Conservation (phyloP, 2,113 vertebrate genomes). For the Physeter macrocephalus region DNA sequence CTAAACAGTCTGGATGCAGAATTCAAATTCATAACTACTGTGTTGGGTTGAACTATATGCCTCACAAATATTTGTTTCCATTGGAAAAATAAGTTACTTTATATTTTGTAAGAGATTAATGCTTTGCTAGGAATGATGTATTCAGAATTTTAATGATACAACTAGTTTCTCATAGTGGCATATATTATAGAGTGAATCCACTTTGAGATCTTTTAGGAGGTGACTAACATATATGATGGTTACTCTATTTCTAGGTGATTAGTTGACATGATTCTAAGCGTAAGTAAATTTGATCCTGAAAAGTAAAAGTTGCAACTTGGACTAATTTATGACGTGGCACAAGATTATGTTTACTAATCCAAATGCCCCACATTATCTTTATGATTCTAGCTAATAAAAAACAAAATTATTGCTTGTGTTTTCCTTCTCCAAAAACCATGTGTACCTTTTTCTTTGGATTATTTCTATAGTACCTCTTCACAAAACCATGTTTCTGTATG, state of each 20-base stretch:
- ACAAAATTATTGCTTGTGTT: not conserved
- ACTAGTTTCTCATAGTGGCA: not conserved
- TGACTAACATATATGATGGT: not conserved
- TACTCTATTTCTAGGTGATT: not conserved
- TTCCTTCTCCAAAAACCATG: constrained; percentile 7
- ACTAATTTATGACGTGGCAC: not conserved
- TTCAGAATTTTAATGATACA: not conserved
- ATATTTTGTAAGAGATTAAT: not conserved
- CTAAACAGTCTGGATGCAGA: not conserved
- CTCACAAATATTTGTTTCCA: not conserved
- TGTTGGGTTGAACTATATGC: not conserved
- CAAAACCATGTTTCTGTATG: not conserved
- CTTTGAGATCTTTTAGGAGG: not conserved
- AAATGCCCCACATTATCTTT: not conserved
- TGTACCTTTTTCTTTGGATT: not conserved
- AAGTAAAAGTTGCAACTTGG: not conserved
- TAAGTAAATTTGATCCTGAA: constrained; percentile 14
- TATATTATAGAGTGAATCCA: not conserved
- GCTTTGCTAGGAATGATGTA: not conserved
- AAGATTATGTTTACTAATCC: constrained; percentile 4
- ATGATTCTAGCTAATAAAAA: not conserved
- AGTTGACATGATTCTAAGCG: not conserved
- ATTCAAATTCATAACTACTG: not conserved
- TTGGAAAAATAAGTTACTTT: not conserved
- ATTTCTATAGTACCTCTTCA: not conserved